phyloP scores from a whole-genome alignment of 2,797 vertebrate genomes.

The Ceryle rudis region DNA sequence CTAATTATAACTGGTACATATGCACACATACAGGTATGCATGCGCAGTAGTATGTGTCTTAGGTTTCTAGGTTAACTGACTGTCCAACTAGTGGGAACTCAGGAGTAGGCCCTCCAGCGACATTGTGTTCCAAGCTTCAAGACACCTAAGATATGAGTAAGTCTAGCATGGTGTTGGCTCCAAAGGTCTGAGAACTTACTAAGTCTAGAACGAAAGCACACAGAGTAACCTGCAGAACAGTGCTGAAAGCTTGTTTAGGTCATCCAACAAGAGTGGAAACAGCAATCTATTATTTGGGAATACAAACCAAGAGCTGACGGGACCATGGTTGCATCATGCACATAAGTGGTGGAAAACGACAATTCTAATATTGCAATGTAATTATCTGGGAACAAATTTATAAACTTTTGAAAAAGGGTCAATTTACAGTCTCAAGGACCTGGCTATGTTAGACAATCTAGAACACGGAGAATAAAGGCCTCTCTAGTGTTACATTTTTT shows the following conservation, averaged over 20 bases:
- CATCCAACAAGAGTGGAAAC: not conserved
- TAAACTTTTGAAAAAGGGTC: not conserved
- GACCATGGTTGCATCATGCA: not conserved
- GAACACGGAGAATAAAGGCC: not conserved
- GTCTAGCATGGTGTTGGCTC: not conserved
- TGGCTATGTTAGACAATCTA: not conserved
- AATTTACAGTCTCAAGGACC: not conserved
- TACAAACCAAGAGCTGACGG: not conserved
- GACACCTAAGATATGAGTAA: not conserved
- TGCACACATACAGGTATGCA: too few relatives aligned
- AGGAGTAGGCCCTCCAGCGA: not conserved
- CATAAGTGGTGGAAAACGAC: not conserved
- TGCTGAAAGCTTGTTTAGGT: not conserved
- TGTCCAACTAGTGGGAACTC: not conserved
- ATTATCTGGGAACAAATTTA: not conserved
- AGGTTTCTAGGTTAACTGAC: accelerated
- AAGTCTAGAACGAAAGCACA: not conserved
- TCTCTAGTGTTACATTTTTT: not conserved
- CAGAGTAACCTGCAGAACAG: not conserved
- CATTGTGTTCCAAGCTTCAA: not conserved
- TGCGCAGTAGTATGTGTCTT: not conserved
- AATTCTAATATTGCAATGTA: not conserved
- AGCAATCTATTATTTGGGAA: not conserved
- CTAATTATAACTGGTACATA: not conserved
- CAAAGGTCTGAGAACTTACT: not conserved